phyloP scores from a whole-genome alignment of 1,140 invertebrate species.

The Goniozus legneri region DNA sequence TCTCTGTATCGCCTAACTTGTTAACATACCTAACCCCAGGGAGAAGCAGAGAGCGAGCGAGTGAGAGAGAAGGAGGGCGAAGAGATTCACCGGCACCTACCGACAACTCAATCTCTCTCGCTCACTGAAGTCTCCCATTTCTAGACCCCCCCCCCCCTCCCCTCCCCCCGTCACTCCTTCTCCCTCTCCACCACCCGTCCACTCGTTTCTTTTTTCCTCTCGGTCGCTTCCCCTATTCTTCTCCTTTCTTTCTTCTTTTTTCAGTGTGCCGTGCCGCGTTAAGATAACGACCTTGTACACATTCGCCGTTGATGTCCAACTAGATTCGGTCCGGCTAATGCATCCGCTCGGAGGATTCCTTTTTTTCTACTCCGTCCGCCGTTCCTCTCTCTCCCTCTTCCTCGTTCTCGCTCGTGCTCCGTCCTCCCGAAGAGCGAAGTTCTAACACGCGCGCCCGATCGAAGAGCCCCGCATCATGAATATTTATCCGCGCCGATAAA shows the following conservation, averaged over 20 bases:
- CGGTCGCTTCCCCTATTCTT: slow-evolving; percentile 1
- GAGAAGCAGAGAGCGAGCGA: slow-evolving; percentile 27
- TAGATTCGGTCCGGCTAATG: too few species aligned
- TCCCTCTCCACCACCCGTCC: slow-evolving; percentile 5
- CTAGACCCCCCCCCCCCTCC: neutral
- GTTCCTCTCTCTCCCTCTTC: too few species aligned
- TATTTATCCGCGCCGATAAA: slow-evolving; percentile 27
- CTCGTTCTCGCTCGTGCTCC: too few species aligned
- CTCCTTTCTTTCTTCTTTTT: slow-evolving; percentile 19
- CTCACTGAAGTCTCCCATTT: neutral
- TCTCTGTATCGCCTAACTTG: slow-evolving; percentile 48
- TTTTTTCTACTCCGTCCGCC: too few species aligned
- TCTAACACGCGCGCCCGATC: slow-evolving; percentile 15
- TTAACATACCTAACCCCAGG: slow-evolving; percentile 45
- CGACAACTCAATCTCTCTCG: slow-evolving; percentile 35
- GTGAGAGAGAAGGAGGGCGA: too few species aligned
- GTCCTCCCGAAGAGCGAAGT: too few species aligned
- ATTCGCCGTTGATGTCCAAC: too few species aligned
- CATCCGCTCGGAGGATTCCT: too few species aligned
- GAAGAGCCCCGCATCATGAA: slow-evolving; percentile 27
- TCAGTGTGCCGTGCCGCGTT: slow-evolving; percentile 28
- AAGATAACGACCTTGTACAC: slow-evolving; percentile 38
- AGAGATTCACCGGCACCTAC: slow-evolving; percentile 29
- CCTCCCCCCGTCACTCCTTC: slow-evolving; percentile 9
- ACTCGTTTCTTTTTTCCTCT: slow-evolving; percentile 3